Conservation (phyloP, 2,797 vertebrate species). For the Danionella dracula region DNA sequence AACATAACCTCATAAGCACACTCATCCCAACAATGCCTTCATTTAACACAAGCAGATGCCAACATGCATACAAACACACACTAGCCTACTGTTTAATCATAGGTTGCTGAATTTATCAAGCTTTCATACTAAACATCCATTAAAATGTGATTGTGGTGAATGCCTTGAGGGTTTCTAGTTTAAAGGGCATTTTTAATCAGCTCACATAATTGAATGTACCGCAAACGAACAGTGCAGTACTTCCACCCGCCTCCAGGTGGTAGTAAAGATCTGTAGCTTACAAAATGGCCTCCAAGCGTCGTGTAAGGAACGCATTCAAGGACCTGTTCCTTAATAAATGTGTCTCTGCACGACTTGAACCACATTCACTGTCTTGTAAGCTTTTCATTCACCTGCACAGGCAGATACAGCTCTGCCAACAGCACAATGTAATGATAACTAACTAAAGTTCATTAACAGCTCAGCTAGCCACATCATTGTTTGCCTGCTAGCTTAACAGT, state of each 20-base stretch:
- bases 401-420: background rate
- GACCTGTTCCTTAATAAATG: slow-evolving; percentile 7
- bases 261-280: slow-evolving; percentile 55
- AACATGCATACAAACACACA: background rate
- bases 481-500: too few species aligned
- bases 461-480: background rate
- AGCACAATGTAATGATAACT: background rate
- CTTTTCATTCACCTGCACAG: slow-evolving; percentile 5
- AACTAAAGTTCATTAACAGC: background rate
- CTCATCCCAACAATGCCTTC: background rate
- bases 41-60: background rate
- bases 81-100: background rate
- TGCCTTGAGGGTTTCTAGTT: slow-evolving; percentile 53
- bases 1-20: background rate
- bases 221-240: slow-evolving; percentile 43
- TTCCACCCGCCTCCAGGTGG: slow-evolving; percentile 56
- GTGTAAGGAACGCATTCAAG: slow-evolving; percentile 26
- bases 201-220: slow-evolving; percentile 55
- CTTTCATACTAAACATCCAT: slow-evolving; percentile 39
- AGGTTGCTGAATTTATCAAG: background rate
- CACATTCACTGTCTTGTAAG: background rate
- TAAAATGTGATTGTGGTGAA: slow-evolving; percentile 35
- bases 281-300: background rate
- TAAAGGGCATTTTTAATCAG: slow-evolving; percentile 70
- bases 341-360: background rate